Base-by-base conservation (phyloP, 1,140 invertebrate genomes). In the Pseudomyrmex dendroicus region DNA sequence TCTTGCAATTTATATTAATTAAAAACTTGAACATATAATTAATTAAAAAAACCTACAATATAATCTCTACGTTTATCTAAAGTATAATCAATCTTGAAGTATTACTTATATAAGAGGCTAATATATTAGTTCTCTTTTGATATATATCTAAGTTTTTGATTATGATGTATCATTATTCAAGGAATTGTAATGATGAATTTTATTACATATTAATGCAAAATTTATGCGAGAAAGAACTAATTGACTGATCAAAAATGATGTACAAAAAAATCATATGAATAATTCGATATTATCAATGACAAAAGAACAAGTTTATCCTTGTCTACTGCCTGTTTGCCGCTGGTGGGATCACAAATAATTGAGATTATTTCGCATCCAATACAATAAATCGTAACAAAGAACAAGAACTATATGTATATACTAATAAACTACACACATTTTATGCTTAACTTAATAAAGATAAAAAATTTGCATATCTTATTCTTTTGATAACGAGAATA, bases 261-360 rank as follows among this genome's bases (percentile, higher is more conserved):
- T 7, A 62, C 70, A 17, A 25, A 59, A n/a, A 52, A 59, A 7
- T 22, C 35, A 7, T 61, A 73, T 56, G 12, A 54, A 56, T n/a
- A 61, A 62, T 83, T 66, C 12, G n/a, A 13, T 17, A 74, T 22
- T n/a, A 17, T 13, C 15, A 13, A 35, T 35, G 2, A 25, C 44
- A 15, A 48, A 62, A 9, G 22, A 52, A 15, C 9, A 70, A 63
- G 52, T 88, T 74, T 73, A 88, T 54, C 80, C 82, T 82, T 76
- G 76, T 89, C 84, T 73, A 86, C 85, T 89, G 86, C 90, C 83
- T 91, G 88, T 89, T 88, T 90, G 82, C 85, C 74, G 73, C 80
- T 86, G 87, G 72, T 85, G 82, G 80, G 76, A 89, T 89, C 70
- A 74, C 66, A 56, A 68, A 59, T 67, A 44, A 35, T 35, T 35